A percentile compares a stretch with the other conserved stretches of the same genome.
These are phyloP conservation scores for Hydropotes inermis DNA, from an alignment of 2,113 vertebrate species.

Conservation along the genomic window DNA sequence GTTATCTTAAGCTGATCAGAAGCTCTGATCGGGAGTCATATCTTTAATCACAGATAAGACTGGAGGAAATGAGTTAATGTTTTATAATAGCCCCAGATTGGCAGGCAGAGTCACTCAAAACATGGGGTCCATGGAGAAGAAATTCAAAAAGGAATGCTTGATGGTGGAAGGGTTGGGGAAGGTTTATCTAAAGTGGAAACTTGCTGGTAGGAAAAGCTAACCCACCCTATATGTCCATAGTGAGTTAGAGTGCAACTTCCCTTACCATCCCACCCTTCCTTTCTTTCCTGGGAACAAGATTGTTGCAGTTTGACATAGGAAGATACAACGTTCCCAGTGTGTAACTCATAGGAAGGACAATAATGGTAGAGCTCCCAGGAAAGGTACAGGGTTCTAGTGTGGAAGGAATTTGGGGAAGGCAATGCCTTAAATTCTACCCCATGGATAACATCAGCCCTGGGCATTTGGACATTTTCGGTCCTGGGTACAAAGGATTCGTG, in stretches of 20 bases:
- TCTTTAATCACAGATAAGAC: background rate
- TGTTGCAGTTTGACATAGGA: background rate
- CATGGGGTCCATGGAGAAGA: background rate
- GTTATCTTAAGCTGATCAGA: background rate
- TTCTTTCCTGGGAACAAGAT: background rate
- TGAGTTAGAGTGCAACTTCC: background rate
- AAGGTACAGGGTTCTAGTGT: rapidly evolving
- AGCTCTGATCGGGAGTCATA: background rate
- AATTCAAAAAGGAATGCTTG: background rate
- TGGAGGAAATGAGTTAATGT: background rate
- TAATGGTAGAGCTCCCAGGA: background rate
- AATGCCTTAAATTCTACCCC: background rate
- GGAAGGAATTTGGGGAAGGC: background rate
- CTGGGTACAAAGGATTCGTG: background rate
- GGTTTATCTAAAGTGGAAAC: background rate
- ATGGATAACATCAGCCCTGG: background rate
- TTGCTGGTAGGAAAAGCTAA: background rate
- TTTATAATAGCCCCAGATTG: background rate
- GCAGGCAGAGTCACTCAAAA: background rate
- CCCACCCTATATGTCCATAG: background rate
- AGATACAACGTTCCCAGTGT: background rate
- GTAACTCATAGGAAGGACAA: background rate
- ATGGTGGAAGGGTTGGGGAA: background rate
- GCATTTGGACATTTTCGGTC: background rate
- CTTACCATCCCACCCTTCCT: rapidly evolving